Conservation (phyloP, 2,888 invertebrate genomes). For the Marasmarcha lunaedactyla region DNA sequence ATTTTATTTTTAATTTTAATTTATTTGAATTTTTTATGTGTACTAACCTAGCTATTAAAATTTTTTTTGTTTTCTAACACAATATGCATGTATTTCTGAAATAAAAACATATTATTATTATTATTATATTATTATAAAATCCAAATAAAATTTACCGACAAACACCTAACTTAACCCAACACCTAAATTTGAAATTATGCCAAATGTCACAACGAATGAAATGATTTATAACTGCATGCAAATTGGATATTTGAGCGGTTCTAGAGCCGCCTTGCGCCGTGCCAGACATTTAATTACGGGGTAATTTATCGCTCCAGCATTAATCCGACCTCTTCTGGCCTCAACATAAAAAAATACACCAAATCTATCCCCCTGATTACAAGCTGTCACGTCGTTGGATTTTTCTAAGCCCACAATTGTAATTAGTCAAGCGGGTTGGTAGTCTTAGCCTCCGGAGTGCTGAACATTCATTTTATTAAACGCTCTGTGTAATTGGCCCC, state of each 20-base stretch:
- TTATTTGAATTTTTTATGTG: too few relatives aligned
- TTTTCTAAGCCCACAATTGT: constrained; percentile 62
- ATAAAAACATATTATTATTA: too few relatives aligned
- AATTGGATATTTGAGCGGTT: constrained; percentile 10
- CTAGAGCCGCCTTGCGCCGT: not conserved
- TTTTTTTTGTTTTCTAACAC: too few relatives aligned
- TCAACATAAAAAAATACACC: constrained; percentile 33
- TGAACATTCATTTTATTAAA: constrained; percentile 63
- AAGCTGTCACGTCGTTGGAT: constrained; percentile 66
- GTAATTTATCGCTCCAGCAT: constrained; percentile 58
- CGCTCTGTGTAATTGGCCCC: constrained; percentile 57
- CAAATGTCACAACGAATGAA: constrained; percentile 19
- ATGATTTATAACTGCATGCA: constrained; percentile 24
- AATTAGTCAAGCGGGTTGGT: constrained; percentile 57
- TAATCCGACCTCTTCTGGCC: constrained; percentile 51
- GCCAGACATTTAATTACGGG: constrained; percentile 53
- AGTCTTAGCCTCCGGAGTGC: constrained; percentile 29
- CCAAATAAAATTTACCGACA: too few relatives aligned
- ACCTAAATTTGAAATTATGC: constrained; percentile 7
- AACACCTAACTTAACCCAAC: too few relatives aligned
- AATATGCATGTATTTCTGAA: too few relatives aligned
- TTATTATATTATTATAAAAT: too few relatives aligned
- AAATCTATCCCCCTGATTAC: constrained; percentile 66
- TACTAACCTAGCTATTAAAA: too few relatives aligned
- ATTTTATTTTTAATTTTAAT: too few relatives aligned